Evolutionary conservation across 2,888 invertebrate genomes (phyloP).

Genomic region (Pachymerium ferrugineum): DNA sequence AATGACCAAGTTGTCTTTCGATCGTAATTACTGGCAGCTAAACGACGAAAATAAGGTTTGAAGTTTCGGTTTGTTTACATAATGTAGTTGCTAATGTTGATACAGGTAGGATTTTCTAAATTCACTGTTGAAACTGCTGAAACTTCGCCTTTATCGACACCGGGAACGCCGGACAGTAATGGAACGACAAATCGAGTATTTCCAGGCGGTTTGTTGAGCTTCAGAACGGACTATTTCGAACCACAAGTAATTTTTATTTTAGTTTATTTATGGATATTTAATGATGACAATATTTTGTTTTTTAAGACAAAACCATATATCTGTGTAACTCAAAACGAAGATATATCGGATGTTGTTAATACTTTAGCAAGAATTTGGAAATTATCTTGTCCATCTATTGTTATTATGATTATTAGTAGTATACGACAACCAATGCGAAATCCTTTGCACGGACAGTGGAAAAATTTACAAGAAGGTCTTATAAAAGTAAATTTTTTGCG

Average conservation of each 20-base stretch:
- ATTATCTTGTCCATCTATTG: slow-evolving; percentile 39
- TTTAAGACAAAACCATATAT: slow-evolving; percentile 39
- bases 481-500: slow-evolving; percentile 36
- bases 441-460: slow-evolving; percentile 37
- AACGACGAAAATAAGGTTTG: background rate
- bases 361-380: slow-evolving; percentile 38
- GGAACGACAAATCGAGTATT: background rate
- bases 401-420: slow-evolving; percentile 39
- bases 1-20: background rate
- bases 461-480: slow-evolving; percentile 38
- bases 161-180: background rate
- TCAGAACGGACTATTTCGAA: background rate
- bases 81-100: background rate
- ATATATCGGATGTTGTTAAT: slow-evolving; percentile 37
- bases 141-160: background rate
- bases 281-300: background rate
- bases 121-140: background rate
- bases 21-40: background rate
- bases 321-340: slow-evolving; percentile 37
- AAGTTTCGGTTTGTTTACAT: background rate
- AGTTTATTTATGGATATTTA: background rate
- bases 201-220: background rate
- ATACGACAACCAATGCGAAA: slow-evolving; percentile 37
- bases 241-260: background rate
- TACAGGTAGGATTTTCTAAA: background rate